These are phyloP conservation scores for Probaryconus sp. DNA, from an alignment of 1,140 invertebrate genomes.

Conservation along the genomic window DNA sequence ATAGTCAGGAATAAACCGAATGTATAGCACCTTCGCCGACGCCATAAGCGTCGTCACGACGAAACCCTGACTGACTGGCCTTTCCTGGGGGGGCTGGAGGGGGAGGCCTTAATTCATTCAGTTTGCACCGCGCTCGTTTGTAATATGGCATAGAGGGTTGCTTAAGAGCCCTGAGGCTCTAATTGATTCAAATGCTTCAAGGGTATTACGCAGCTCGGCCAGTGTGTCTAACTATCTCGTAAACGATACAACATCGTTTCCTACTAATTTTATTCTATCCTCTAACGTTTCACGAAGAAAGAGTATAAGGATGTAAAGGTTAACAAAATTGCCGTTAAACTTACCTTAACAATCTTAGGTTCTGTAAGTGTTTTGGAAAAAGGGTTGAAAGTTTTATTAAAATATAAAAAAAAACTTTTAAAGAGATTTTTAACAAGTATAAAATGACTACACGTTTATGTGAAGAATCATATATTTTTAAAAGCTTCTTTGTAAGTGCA, in stretches of 20 bases:
- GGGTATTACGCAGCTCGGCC: constrained; percentile 61
- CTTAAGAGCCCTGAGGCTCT: constrained; percentile 67
- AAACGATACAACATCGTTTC: constrained; percentile 6
- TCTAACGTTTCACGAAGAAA: neutral
- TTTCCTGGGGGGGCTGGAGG: too few species aligned
- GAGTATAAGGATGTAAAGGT: too few species aligned
- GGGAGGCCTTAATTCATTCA: constrained; percentile 76
- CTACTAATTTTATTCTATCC: constrained; percentile 17
- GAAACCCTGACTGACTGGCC: constrained; percentile 54
- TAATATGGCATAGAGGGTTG: constrained; percentile 64
- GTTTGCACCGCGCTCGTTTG: constrained; percentile 65
- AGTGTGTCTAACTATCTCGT: constrained; percentile 24
- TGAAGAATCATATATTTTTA: too few species aligned
- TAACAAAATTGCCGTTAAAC: too few species aligned
- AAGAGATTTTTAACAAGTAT: too few species aligned
- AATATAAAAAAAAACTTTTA: too few species aligned
- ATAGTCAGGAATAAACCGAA: constrained; percentile 24
- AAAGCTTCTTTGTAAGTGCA: too few species aligned
- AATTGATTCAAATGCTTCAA: constrained; percentile 75
- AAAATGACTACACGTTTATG: too few species aligned
- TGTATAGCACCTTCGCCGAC: constrained; percentile 33
- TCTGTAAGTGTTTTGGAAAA: too few species aligned
- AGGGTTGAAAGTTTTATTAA: too few species aligned
- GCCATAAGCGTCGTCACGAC: constrained; percentile 33
- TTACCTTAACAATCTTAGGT: too few species aligned